Conservation (phyloP, 2,888 invertebrate species). For the Steinernema scapterisci region DNA sequence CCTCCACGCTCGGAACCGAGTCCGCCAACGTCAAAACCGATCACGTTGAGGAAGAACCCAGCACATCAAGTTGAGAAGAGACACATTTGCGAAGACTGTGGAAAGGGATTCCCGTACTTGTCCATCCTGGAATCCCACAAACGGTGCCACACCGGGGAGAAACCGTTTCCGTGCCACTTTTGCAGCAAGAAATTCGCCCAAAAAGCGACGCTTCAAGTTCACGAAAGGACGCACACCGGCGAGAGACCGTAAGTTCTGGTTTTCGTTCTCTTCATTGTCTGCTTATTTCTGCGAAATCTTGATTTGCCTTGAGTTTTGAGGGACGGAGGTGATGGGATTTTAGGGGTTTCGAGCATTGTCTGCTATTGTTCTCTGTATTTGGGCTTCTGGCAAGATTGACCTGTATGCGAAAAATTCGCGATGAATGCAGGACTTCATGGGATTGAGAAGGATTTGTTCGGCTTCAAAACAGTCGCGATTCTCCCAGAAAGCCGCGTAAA, state of each 20-base stretch:
- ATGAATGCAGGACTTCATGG: too few species aligned
- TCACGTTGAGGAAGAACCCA: neutral
- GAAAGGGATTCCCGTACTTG: constrained; percentile 65
- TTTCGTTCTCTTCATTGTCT: neutral
- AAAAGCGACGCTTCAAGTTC: constrained; percentile 68
- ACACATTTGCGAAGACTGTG: constrained; percentile 63
- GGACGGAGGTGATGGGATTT: too few species aligned
- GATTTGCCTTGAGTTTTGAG: too few species aligned
- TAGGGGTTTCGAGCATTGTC: too few species aligned
- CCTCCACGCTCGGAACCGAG: neutral
- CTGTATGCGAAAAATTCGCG: too few species aligned
- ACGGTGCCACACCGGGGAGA: constrained; percentile 68
- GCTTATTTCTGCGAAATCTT: neutral
- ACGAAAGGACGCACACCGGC: constrained; percentile 67
- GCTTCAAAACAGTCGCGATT: too few species aligned
- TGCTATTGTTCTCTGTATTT: too few species aligned
- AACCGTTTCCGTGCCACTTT: constrained; percentile 65
- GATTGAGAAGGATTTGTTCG: too few species aligned
- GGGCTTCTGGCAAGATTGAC: too few species aligned
- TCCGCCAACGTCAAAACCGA: neutral
- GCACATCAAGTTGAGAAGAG: constrained; percentile 53
- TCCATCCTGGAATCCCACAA: constrained; percentile 68
- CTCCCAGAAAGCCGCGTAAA: too few species aligned
- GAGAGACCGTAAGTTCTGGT: constrained; percentile 58
- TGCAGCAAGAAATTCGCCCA: constrained; percentile 68